Evolutionary conservation across 92 coral and sea anemone species (phyloP), one percentile per base, ranked within the genome.

Genomic region (Anthopleura xanthogrammica): DNA sequence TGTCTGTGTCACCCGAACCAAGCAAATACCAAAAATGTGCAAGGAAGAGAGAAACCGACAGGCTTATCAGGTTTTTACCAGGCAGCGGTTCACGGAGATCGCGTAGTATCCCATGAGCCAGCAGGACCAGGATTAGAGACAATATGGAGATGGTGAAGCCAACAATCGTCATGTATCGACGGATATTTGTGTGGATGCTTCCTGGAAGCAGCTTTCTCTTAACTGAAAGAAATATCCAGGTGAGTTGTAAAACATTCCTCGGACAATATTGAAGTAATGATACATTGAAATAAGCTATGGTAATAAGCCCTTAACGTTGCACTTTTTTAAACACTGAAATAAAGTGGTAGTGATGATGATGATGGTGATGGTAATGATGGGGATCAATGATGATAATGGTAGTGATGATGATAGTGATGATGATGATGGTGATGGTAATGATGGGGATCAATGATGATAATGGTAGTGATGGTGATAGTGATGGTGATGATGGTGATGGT

Each of bases 61-160:
- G 91, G 85, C 91, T 95, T 86, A 95, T 90, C 58, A 95, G 87
- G 66, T 95, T 95, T 79, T 95, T 95, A 39, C 98, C 98, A 46
- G 98, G 98, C 66, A 95, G 94, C 83, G 98, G 93, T 41, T 70
- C 72, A 20, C 98, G 90, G 20, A 95, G 92, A 57, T 95, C 98
- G 56, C 76, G 83, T 72, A 93, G 89, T 36, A 91, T 79, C 84
- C 82, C 81, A 77, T 95, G 97, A 52, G 90, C 83, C 80, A 90
- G 20, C 24, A 95, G 87, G 12, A 94, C 91, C 43, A 92, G 88
- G 20, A 80, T 24, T 7, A 95, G 91, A 11, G 88, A 60, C 57
- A 87, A 24, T 29, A 95, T 77, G 13, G 98, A 95, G 22, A 95
- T 60, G 3, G 92, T 76, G 56, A 95, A 85, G 24, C 95, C 95